Evolutionary conservation across 2,797 vertebrate species (phyloP), one percentile per base, ranked within the genome.

Genomic region (Gallinago solitaria): DNA sequence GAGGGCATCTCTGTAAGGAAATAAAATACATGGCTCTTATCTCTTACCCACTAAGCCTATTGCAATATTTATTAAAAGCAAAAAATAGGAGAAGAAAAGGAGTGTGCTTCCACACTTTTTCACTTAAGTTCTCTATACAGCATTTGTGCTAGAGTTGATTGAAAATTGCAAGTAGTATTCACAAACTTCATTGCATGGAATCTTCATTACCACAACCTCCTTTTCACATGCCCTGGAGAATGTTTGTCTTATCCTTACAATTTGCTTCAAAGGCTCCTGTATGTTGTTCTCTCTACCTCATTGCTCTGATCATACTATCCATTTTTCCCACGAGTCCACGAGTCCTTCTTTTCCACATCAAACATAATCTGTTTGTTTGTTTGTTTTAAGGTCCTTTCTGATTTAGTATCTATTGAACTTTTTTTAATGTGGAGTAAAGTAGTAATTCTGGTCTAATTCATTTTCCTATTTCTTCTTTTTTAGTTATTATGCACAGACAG

Each of bases 1-100:
- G 27, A 17, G 12, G 12, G 32, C 4, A 15, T 39, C 59, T 43
- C 5, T 61, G 11, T 12, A 85, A 53, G 37, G 32, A 83, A 88
- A 71, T 13, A 56, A 41, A 87, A 6, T 6, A 10, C 15, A 7
- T 0, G 0, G 9, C 23, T 11, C 21, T 21, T n/a, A 35, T 51
- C 3, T 53, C 30, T 24, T 14, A 30, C 7, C 13, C 2, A 4
- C 18, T 39, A 43, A 59, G 5, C 0, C 0, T 28, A 23, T 24
- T 64, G 9, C 11, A 61, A 7, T 17, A 32, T 11, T 1, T 10
- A 9, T 4, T 16, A 33, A 50, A 53, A 14, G 17, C 8, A 47
- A 70, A 71, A 71, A 35, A 50, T 6, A 39, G 18, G 5, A 79
- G 24, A 65, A 27, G 25, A 70, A 54, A 84, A 93, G 27, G 3